Percentiles rank a stretch among this genome's conserved stretches.
Conservation (phyloP, 2,113 vertebrate species). For the Melierax canorus region DNA sequence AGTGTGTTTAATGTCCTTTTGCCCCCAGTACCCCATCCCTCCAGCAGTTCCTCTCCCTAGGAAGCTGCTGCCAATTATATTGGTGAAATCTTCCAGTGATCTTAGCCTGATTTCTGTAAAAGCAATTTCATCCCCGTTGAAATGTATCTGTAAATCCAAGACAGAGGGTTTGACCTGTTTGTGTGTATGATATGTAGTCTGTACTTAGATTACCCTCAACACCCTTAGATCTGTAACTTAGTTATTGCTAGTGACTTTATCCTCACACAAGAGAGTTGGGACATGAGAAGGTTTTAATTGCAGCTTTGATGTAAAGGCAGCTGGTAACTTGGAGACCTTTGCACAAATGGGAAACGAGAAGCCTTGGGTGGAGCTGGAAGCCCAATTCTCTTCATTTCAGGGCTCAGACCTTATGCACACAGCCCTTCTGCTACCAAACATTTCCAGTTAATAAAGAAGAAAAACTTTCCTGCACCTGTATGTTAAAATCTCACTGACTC, state of each 20-base stretch:
- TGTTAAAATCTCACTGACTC: neutral
- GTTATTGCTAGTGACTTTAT: neutral
- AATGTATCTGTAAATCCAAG: neutral
- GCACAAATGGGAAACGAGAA: neutral
- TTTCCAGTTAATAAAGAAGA: neutral
- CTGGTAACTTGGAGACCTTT: neutral
- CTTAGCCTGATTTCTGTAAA: neutral
- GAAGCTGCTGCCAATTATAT: slow-evolving; percentile 16
- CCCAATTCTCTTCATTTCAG: neutral
- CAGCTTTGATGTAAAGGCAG: neutral
- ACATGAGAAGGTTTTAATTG: neutral
- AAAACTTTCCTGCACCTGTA: neutral
- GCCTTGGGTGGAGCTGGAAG: neutral
- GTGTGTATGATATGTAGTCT: neutral
- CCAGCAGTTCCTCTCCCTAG: neutral
- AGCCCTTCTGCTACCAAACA: neutral
- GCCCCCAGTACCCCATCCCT: neutral
- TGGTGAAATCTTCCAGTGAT: neutral
- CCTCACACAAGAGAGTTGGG: neutral
- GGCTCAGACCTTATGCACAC: neutral
- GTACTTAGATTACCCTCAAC: neutral
- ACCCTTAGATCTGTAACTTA: neutral
- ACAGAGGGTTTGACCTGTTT: neutral
- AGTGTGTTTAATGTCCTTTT: slow-evolving; percentile 23
- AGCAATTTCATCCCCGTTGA: neutral